Percentiles rank a stretch among this genome's conserved stretches.
These are phyloP conservation scores for Sisyra terminalis DNA, from an alignment of 2,888 invertebrate genomes.

Conservation along the genomic window DNA sequence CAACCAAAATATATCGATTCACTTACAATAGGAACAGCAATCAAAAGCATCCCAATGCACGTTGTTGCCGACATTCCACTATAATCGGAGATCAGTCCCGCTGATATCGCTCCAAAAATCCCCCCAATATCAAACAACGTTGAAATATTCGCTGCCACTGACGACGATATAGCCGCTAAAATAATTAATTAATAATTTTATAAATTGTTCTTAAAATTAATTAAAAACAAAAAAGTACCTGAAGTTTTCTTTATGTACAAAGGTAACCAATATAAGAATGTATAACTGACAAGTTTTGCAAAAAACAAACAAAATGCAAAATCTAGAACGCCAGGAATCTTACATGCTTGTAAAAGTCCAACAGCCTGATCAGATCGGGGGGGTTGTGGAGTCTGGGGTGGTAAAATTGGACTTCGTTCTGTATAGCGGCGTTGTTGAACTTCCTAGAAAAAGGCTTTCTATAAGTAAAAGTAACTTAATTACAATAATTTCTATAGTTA, in stretches of 20 bases:
- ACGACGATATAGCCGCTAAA: constrained; percentile 48
- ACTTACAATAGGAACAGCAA: constrained; percentile 69
- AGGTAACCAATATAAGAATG: constrained; percentile 94
- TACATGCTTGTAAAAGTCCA: constrained; percentile 58
- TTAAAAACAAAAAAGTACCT: constrained; percentile 35
- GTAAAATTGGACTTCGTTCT: constrained; percentile 23
- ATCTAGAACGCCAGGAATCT: constrained; percentile 85
- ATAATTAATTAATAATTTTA: constrained; percentile 12
- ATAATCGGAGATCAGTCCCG: constrained; percentile 73
- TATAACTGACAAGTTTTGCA: constrained; percentile 92
- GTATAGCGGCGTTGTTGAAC: constrained; percentile 10
- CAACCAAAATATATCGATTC: neutral
- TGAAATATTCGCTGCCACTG: constrained; percentile 58
- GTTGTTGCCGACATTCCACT: constrained; percentile 75
- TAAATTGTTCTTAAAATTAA: constrained; percentile 4
- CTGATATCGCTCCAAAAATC: constrained; percentile 72
- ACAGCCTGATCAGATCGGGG: constrained; percentile 37
- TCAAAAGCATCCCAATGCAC: constrained; percentile 62
- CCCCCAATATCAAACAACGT: constrained; percentile 83
- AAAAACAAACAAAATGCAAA: constrained; percentile 89
- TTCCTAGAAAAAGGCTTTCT: constrained; percentile 12
- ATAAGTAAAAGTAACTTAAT: neutral
- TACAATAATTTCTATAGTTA: neutral
- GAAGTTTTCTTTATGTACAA: constrained; percentile 61
- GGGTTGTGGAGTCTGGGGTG: neutral